Base-by-base conservation (phyloP, 2,113 vertebrate species). In the Sialia sialis region DNA sequence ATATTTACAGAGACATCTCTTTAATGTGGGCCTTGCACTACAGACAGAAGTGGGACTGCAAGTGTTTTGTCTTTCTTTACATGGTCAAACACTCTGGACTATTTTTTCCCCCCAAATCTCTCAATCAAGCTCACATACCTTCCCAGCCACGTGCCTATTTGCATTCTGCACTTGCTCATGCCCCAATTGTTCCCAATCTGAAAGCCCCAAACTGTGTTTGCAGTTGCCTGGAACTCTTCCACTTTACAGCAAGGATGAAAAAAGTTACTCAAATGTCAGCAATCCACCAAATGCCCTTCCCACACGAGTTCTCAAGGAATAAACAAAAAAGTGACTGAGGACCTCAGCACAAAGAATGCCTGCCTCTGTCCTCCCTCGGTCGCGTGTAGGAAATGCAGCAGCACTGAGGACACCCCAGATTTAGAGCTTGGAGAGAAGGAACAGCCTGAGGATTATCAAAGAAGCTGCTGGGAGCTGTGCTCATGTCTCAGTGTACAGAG, bases 201-300 rank as follows among this genome's bases (percentile, higher is more conserved):
- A 96, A 96, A 95, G 87, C 87, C 82, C 66, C 90, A 91, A 79
- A 94, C 82, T 87, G 69, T 89, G 62, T 79, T 66, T 85, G 92
- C 81, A 83, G 70, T 60, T 11, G 82, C 49, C 96, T 95, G 95
- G 93, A 96, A 94, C 82, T 95, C 82, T 56, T 91, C 92, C 93
- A 95, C 94, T 93, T 93, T 91, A 83, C 75, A 96, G 49, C 67
- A 85, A 90, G 59, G 75, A 96, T 9, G 25, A 91, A 80, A 85
- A 91, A 93, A 73, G 82, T 83, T 77, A 43, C 88, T 95, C 79
- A 93, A 90, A 93, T 77, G 94, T 92, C 96, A 96, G 94, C 96
- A 93, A 83, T 76, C 83, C 63, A 82, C 75, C 63, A 66, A 83
- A 80, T 88, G 72, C 88, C 88, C 94, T 96, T 95, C 96, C 95